phyloP scores from a whole-genome alignment of 2,888 invertebrate genomes.

The Drosophila prolongata region DNA sequence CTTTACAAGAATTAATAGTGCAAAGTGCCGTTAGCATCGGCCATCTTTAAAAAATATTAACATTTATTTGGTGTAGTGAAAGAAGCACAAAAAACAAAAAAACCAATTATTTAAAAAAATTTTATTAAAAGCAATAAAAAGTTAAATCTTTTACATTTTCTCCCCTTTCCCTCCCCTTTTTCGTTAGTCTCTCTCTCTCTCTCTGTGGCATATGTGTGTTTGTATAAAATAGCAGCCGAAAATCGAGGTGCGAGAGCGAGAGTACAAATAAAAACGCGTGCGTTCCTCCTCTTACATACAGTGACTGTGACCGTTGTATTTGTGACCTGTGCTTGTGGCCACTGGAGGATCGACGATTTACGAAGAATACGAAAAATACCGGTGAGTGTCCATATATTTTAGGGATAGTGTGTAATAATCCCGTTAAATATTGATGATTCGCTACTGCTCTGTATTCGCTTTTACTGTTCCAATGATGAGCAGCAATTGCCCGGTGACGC shows the following conservation, averaged over 20 bases:
- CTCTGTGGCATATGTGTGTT: slow-evolving; percentile 53
- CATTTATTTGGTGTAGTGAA: slow-evolving; percentile 26
- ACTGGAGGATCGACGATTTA: slow-evolving; percentile 30
- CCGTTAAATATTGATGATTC: background rate
- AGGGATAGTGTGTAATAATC: background rate
- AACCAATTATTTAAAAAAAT: slow-evolving; percentile 24
- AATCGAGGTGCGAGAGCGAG: slow-evolving; percentile 53
- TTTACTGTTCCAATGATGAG: slow-evolving; percentile 60
- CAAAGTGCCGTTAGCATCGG: slow-evolving; percentile 56
- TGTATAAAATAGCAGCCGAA: slow-evolving; percentile 57
- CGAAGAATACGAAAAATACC: slow-evolving; percentile 16
- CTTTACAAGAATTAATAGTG: slow-evolving; percentile 24
- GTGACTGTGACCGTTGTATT: slow-evolving; percentile 37
- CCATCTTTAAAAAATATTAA: slow-evolving; percentile 25
- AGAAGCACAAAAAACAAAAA: slow-evolving; percentile 2
- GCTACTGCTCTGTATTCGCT: background rate
- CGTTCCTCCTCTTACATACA: slow-evolving; percentile 34
- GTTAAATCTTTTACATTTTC: slow-evolving; percentile 45
- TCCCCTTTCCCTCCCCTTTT: slow-evolving; percentile 32
- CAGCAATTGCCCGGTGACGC: slow-evolving; percentile 69
- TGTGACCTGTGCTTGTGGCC: slow-evolving; percentile 35
- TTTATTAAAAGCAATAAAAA: slow-evolving; percentile 16
- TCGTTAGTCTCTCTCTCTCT: slow-evolving; percentile 26
- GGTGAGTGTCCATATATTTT: slow-evolving; percentile 16
- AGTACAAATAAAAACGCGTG: slow-evolving; percentile 34